A percentile compares a stretch with the other conserved stretches of the same genome.
Evolutionary conservation across 2,888 invertebrate species (phyloP).

Genomic region (Autographa pulchrina): DNA sequence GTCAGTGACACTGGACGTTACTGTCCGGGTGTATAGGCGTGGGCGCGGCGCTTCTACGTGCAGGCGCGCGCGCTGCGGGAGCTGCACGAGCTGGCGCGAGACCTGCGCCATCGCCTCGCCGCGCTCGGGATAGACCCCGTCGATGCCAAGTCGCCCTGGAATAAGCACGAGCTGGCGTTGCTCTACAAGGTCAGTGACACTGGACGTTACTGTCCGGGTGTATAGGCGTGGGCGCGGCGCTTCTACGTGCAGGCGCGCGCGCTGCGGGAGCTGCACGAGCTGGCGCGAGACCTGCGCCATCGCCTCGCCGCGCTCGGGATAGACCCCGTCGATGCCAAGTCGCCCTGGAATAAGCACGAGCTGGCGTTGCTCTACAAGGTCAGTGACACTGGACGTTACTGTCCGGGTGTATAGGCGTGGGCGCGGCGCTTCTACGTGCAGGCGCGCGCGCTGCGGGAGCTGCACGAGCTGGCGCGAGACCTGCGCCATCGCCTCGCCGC

Average conservation of each 20-base stretch:
- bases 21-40: no score
- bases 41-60: constrained; percentile 91
- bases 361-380: constrained; percentile 67
- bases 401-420: no score
- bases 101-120: constrained; percentile 91
- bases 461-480: constrained; percentile 92
- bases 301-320: constrained; percentile 91
- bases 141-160: constrained; percentile 77
- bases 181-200: constrained; percentile 54
- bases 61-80: constrained; percentile 93
- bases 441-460: constrained; percentile 92
- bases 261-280: constrained; percentile 92
- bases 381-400: neutral
- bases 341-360: constrained; percentile 79
- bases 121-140: constrained; percentile 90
- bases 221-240: no score
- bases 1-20: neutral
- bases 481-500: constrained; percentile 90
- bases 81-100: constrained; percentile 92
- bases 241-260: constrained; percentile 93
- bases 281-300: constrained; percentile 92
- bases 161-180: constrained; percentile 72
- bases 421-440: constrained; percentile 92
- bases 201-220: neutral
- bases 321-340: constrained; percentile 78